Evolutionary conservation across 2,113 vertebrate genomes (phyloP).

Genomic region (Pristiophorus japonicus): DNA sequence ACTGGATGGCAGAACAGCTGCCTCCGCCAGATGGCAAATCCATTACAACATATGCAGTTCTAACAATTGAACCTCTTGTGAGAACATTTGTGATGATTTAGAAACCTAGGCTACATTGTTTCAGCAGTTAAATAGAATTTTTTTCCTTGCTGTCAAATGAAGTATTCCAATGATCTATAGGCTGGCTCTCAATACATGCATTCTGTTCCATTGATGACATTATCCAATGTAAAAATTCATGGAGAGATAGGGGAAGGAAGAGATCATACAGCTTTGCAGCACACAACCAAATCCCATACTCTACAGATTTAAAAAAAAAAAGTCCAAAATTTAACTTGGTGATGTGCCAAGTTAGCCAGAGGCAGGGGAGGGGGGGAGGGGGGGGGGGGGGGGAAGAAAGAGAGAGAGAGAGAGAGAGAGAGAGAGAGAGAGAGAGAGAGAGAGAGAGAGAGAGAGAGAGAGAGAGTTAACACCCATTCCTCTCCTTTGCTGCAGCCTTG

Average conservation of each 20-base stretch:
- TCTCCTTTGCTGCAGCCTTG: neutral
- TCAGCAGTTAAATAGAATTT: neutral
- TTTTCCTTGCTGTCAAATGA: neutral
- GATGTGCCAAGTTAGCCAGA: neutral
- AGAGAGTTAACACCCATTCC: neutral
- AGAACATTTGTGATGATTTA: constrained; percentile 4
- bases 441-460: too few species aligned
- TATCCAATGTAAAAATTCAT: neutral
- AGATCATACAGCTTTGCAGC: neutral
- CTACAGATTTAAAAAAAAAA: neutral
- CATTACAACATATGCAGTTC: constrained; percentile 1
- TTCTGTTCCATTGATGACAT: neutral
- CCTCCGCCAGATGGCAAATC: constrained; percentile 7
- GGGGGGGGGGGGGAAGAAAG: too few species aligned
- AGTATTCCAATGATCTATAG: neutral
- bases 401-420: too few species aligned
- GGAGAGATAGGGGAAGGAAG: neutral
- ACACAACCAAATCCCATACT: neutral
- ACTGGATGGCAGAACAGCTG: constrained; percentile 26
- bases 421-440: too few species aligned
- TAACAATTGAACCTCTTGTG: constrained; percentile 17
- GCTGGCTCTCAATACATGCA: neutral
- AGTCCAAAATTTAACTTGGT: neutral
- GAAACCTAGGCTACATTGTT: neutral
- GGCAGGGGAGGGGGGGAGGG: too few species aligned